phyloP scores from a whole-genome alignment of 1,140 invertebrate species.

The Mactra quadrangularis region DNA sequence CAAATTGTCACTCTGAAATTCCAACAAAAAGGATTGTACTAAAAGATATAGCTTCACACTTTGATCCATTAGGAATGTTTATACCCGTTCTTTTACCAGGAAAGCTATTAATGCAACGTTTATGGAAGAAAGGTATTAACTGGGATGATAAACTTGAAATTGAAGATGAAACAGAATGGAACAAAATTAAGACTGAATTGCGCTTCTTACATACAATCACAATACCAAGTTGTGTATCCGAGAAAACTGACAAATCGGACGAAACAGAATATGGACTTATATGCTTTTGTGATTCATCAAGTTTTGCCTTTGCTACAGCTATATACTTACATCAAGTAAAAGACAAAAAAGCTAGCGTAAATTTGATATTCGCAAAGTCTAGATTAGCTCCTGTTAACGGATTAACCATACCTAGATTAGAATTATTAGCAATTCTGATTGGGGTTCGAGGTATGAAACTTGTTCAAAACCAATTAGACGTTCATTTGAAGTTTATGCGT shows the following conservation, averaged over 20 bases:
- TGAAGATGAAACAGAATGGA: not conserved
- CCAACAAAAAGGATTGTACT: constrained; percentile 32
- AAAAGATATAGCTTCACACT: constrained; percentile 12
- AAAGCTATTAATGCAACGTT: not conserved
- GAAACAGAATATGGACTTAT: no score
- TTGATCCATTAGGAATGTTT: constrained; percentile 6
- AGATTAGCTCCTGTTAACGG: not conserved
- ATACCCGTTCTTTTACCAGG: not conserved
- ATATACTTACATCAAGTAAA: not conserved
- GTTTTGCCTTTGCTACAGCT: not conserved
- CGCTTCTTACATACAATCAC: not conserved
- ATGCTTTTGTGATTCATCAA: constrained; percentile 12
- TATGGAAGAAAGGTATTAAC: not conserved
- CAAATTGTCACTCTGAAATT: no score
- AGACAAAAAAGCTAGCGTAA: not conserved
- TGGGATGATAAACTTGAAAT: constrained; percentile 2
- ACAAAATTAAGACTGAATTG: not conserved
- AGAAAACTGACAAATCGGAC: not conserved
- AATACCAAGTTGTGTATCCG: not conserved
- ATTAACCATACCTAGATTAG: constrained; percentile 16
- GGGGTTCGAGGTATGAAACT: not conserved
- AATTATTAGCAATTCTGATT: not conserved
- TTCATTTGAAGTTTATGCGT: not conserved
- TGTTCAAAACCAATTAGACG: not conserved
- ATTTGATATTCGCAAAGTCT: constrained; percentile 4